phyloP scores from a whole-genome alignment of 2,797 vertebrate species.

The Acrossocheilus fasciatus region DNA sequence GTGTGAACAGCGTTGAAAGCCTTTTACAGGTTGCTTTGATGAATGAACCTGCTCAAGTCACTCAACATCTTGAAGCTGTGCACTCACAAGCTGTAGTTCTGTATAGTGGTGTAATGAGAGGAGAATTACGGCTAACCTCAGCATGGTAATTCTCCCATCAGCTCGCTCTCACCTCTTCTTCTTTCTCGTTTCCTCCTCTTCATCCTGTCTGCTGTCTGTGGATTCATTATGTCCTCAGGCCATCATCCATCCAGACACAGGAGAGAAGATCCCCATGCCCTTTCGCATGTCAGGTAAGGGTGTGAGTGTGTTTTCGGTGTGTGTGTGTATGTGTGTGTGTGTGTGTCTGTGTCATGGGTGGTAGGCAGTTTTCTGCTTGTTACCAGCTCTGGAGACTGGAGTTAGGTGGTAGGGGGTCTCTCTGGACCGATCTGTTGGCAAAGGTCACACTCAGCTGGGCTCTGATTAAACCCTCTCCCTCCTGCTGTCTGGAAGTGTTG shows the following conservation, averaged over 20 bases:
- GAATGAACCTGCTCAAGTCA: constrained; percentile 13
- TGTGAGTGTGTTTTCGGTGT: constrained; percentile 51
- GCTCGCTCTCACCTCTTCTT: constrained; percentile 7
- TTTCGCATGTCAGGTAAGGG: constrained; percentile 95
- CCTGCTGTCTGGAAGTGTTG: constrained; percentile 66
- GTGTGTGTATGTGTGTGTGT: constrained; percentile 9
- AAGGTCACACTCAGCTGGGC: constrained; percentile 82
- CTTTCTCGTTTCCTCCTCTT: constrained; percentile 56
- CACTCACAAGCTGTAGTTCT: constrained; percentile 24
- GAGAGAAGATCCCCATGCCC: constrained; percentile 95
- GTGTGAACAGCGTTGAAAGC: constrained; percentile 29
- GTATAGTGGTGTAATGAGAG: constrained; percentile 35
- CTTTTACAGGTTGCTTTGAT: constrained; percentile 14
- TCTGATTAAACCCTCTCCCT: constrained; percentile 79
- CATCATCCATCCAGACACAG: constrained; percentile 93
- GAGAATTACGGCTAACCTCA: constrained; percentile 34
- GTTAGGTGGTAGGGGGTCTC: constrained; percentile 68
- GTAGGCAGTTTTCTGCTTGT: constrained; percentile 66
- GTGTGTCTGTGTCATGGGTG: constrained; percentile 41
- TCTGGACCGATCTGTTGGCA: constrained; percentile 68
- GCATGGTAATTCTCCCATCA: constrained; percentile 29
- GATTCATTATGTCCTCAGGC: constrained; percentile 78
- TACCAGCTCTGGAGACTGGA: constrained; percentile 70
- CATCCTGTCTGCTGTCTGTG: constrained; percentile 42
- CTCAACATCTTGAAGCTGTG: background rate